Evolutionary conservation across 2,888 invertebrate genomes (phyloP), one percentile per base, ranked within the genome.

Genomic region (Temnothorax ravouxi): DNA sequence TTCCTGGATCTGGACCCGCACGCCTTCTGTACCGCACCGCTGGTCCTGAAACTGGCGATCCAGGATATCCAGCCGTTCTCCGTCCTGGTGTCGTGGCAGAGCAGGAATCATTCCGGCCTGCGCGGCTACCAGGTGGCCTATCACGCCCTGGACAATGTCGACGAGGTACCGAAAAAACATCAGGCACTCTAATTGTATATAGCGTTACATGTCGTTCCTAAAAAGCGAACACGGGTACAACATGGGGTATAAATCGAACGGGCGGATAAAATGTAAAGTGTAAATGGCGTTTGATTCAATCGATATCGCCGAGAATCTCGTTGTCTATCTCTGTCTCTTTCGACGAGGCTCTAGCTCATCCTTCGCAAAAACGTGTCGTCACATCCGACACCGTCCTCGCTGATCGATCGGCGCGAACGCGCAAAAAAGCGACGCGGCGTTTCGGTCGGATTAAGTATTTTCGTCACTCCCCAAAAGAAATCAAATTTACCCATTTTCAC

Each of bases 51-150:
- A 94, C 96, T 98, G 88, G 98, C 97, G 91, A 97, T 98, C 92
- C 97, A 98, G 95, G 98, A 98, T 95, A 97, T 98, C 87, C 98
- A 98, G 94, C 97, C 98, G 64, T 97, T 97, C 95, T 98, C 98
- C 80, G 97, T 98, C 87, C 96, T 98, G 91, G 97, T 98, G 41
- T 97, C 98, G 89, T 98, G 98, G 98, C 98, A 98, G 95, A 97
- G 98, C 93, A 96, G 98, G 91, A 98, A 98, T 95, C 97, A 98
- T 95, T 97, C 97, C 83, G 97, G 97, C 85, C 96, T 98, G 92
- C 97, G 96, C 92, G 98, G 98, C 89, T 98, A 97, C 95, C 97
- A 97, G 95, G 97, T 98, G 91, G 97, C 97, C 92, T 98, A 98
- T 95, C 97, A 97, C 94, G 96, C 97, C 88, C 95, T 97, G 93